Base-by-base conservation (phyloP, 1,140 invertebrate species). In the Diorhabda elongata region DNA sequence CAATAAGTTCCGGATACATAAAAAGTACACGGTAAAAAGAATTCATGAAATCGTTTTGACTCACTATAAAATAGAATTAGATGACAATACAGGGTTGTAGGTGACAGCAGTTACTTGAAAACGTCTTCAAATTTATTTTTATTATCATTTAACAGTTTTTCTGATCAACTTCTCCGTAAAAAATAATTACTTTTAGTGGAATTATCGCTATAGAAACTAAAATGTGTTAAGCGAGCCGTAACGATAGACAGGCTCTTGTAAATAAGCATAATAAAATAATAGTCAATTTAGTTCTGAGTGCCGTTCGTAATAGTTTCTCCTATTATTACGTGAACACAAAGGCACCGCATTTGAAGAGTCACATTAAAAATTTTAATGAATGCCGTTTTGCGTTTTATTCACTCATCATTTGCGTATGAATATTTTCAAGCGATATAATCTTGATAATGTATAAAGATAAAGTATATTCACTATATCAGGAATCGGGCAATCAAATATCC, bases 241-340 rank as follows among this genome's bases (percentile, higher is more conserved):
- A 52, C 6, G 47, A 52, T 52, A 52, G 47, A 26, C 26, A 26
- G 26, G 26, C 26, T 26, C 26, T 52, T n/a, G 6, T 52, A 52
- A 52, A 52, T 52, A 52, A 52, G 47, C 6, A 52, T 52, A 52
- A 52, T 52, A 52, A 52, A 52, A 52, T 52, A 52, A 52, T 52
- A n/a, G 47, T 52, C 47, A 52, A 52, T 52, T 52, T 52, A n/a
- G n/a, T 52, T 52, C 6, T 52, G 3, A 52, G 47, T 52, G n/a
- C 47, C n/a, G n/a, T 52, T 52, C n/a, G 47, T 52, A 52, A 4
- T 52, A 52, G n/a, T n/a, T 52, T 52, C 47, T 52, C n/a, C 6
- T 52, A 52, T 52, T n/a, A 52, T 52, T 52, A 52, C 6, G n/a
- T 8, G 2, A 52, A 52, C 47, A 52, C 47, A 52, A 52, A 52